phyloP scores from a whole-genome alignment of 2,888 invertebrate species.

The Patella ulyssiponensis region DNA sequence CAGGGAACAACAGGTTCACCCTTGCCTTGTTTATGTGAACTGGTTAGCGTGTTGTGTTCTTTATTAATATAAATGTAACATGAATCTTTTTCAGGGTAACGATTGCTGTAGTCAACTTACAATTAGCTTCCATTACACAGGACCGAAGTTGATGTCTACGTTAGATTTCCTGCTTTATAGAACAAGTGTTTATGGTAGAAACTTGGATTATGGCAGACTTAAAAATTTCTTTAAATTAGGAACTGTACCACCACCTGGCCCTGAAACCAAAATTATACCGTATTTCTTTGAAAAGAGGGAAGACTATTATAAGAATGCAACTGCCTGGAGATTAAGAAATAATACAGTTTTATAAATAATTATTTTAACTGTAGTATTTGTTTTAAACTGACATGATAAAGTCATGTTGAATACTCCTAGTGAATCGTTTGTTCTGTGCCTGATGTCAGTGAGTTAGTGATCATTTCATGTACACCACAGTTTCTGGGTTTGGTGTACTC shows the following conservation, averaged over 20 bases:
- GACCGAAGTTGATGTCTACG: conserved; percentile 90
- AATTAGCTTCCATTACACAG: conserved; percentile 92
- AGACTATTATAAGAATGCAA: conserved; percentile 14
- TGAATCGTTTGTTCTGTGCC: too few relatives aligned
- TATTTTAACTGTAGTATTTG: too few relatives aligned
- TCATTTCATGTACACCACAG: too few relatives aligned
- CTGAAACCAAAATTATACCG: not conserved
- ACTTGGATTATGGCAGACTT: not conserved
- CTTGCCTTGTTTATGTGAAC: too few relatives aligned
- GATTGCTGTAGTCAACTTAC: conserved; percentile 74
- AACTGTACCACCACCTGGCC: conserved; percentile 9
- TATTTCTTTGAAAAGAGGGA: conserved; percentile 17
- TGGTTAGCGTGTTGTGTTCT: too few relatives aligned
- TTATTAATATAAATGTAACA: not conserved
- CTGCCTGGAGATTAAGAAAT: conserved; percentile 18
- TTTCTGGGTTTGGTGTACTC: too few relatives aligned
- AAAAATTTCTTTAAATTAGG: conserved; percentile 19
- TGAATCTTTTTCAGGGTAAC: conserved; percentile 42
- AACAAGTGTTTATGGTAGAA: conserved; percentile 45
- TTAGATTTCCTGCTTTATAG: conserved; percentile 91
- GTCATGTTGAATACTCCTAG: too few relatives aligned
- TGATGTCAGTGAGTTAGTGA: too few relatives aligned
- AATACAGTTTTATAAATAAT: conserved; percentile 13
- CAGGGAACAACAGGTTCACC: too few relatives aligned
- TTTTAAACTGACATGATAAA: too few relatives aligned